A percentile compares a stretch with the other conserved stretches of the same genome.
Evolutionary conservation across 2,888 invertebrate genomes (phyloP).

Genomic region (Epistrophe grossulariae): DNA sequence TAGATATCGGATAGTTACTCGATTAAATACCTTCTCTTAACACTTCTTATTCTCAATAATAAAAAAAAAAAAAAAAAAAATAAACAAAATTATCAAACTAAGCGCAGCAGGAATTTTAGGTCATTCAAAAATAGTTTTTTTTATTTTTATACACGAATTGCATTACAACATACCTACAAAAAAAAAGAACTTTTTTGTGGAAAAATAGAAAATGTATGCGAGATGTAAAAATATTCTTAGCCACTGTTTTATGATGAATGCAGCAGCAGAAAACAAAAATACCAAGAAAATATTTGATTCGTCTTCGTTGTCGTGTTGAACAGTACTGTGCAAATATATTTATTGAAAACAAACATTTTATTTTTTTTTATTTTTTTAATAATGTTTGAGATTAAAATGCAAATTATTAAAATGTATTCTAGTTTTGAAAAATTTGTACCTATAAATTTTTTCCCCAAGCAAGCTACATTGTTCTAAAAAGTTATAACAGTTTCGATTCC

Average conservation of each 20-base stretch:
- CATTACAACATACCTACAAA: background rate
- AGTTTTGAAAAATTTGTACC: too few species aligned
- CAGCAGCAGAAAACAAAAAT: background rate
- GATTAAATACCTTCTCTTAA: too few species aligned
- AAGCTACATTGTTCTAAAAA: too few species aligned
- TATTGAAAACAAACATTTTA: background rate
- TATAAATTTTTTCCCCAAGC: too few species aligned
- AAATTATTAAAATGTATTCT: too few species aligned
- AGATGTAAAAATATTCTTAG: conserved; percentile 15
- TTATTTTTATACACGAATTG: conserved; percentile 13
- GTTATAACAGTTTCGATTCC: too few species aligned
- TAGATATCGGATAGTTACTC: too few species aligned
- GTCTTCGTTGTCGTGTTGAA: background rate
- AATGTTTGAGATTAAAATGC: too few species aligned
- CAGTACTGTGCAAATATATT: background rate
- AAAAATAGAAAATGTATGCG: background rate
- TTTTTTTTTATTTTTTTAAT: too few species aligned
- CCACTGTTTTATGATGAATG: conserved; percentile 27
- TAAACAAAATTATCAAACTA: background rate
- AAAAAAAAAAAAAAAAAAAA: background rate
- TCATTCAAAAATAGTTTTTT: conserved; percentile 47
- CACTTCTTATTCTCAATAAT: too few species aligned
- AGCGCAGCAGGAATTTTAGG: conserved; percentile 30
- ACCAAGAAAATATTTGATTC: background rate
- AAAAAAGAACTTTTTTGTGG: background rate